Base-by-base conservation (phyloP, 2,113 vertebrate species). In the Nettapus auritus region DNA sequence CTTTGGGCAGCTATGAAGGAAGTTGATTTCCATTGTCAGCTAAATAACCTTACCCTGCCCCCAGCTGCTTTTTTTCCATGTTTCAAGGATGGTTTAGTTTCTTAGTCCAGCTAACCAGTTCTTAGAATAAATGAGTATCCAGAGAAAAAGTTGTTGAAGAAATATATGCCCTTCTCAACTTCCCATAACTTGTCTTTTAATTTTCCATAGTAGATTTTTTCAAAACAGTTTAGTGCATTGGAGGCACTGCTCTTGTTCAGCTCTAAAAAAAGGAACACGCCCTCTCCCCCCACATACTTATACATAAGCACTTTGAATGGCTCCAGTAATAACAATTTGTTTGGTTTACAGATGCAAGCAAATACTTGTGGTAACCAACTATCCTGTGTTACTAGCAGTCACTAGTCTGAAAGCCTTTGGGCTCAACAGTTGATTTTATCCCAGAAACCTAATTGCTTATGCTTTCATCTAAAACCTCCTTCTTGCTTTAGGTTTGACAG, bases 11-110 rank as follows among this genome's bases (percentile, higher is more conserved):
- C 33, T 53, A 40, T 71, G 16, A 80, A 34, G 42, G 59, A 83
- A 88, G 46, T 6, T 57, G 46, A 4, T n/a, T 88, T 79, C 22
- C 25, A 33, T 79, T 76, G 36, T 59, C 31, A 77, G 6, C 10
- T 6, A 3, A 63, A 48, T 17, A 67, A 62, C 2, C 1, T 4
- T 6, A 20, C 46, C 19, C 44, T 19, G 2, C 19, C 4, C 46
- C 46, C 46, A 46, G 20, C 20, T 4, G 19, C 46, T 11, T 8
- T 8, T 20, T 14, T 40, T 6, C 5, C 26, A 0, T 56, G 8
- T 31, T 83, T 93, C 87, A 56, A 74, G 74, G 33, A 28, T 69
- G 10, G 9, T 91, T 82, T 21, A 21, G 8, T 87, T 87, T 87
- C 86, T 66, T 16, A 42, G 29, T 36, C 42, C 25, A 78, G 48